Evolutionary conservation across 1,140 invertebrate species (phyloP), one percentile per base, ranked within the genome.

Genomic region (Drosophila pseudoobscura): DNA sequence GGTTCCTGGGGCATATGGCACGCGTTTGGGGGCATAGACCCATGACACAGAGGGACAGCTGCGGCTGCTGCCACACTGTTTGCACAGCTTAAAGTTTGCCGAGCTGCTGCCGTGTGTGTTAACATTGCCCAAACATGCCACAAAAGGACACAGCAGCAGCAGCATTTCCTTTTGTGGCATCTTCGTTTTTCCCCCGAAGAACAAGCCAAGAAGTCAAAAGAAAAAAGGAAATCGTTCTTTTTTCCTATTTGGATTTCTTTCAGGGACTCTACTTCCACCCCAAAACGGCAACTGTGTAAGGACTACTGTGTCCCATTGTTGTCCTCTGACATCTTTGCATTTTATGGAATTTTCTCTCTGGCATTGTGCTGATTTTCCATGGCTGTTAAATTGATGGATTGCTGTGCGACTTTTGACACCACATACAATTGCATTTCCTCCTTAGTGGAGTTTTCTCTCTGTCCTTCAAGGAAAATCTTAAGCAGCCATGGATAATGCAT

Each of bases 311-410:
- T 82, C 68, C 76, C 59, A 41, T 59, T 46, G 50, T 63, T 82
- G 74, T 74, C 69, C 79, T 62, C 49, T 73, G 43, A 43, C 29
- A 64, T 69, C 45, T 68, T 66, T 70, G 64, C 51, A 85, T 85
- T 85, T 82, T 73, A 56, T 75, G 71, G 78, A 80, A 87, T 87
- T 70, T 70, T 75, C 70, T 69, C 76, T 51, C 26, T 59, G 73
- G 74, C 61, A 82, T 58, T 64, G 83, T 87, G 83, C 68, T 53
- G 83, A 87, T 87, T 87, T 78, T 78, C 62, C 65, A 72, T 78
- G 78, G 82, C 71, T 88, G 75, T 87, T 88, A 88, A 83, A 87
- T 88, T 87, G 83, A 87, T 87, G 75, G 83, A 87, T 87, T 88
- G 72, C 83, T 75, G 58, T 87, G 83, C 83, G 83, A 87, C 78